Percentiles rank a stretch among this genome's conserved stretches.
phyloP scores from a whole-genome alignment of 2,113 vertebrate species.

The Columba livia region DNA sequence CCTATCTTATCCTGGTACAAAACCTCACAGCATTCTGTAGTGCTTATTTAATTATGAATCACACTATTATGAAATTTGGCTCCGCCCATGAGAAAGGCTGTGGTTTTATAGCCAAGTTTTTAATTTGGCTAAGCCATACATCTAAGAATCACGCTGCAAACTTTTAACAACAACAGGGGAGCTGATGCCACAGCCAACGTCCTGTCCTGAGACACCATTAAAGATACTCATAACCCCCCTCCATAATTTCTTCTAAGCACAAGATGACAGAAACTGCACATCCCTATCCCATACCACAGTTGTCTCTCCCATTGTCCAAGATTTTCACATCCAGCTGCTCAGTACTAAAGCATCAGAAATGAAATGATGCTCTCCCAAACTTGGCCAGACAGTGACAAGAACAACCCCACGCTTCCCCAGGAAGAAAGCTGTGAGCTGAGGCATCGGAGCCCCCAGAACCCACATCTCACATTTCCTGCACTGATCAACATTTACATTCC shows the following conservation, averaged over 20 bases:
- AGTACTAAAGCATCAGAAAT: not conserved
- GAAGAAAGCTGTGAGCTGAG: not conserved
- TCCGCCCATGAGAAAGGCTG: not conserved
- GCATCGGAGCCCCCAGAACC: not conserved
- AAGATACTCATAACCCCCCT: not conserved
- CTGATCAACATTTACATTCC: rapidly evolving
- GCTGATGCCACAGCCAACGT: not conserved
- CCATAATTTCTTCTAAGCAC: not conserved
- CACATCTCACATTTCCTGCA: not conserved
- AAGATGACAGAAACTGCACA: not conserved
- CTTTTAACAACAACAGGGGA: not conserved
- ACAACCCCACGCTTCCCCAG: rapidly evolving
- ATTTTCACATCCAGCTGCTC: not conserved
- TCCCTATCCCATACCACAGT: not conserved
- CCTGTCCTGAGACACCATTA: not conserved
- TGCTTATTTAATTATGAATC: not conserved
- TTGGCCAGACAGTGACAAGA: not conserved
- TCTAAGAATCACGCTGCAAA: not conserved
- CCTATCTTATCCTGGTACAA: not conserved
- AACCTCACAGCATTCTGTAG: not conserved
- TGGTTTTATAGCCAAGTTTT: not conserved
- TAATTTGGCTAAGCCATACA: not conserved
- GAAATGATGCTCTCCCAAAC: rapidly evolving
- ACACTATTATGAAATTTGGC: not conserved
- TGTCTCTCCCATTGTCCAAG: not conserved